Evolutionary conservation across 2,797 vertebrate species (phyloP).

Genomic region (Hyperoplus lanceolatus): DNA sequence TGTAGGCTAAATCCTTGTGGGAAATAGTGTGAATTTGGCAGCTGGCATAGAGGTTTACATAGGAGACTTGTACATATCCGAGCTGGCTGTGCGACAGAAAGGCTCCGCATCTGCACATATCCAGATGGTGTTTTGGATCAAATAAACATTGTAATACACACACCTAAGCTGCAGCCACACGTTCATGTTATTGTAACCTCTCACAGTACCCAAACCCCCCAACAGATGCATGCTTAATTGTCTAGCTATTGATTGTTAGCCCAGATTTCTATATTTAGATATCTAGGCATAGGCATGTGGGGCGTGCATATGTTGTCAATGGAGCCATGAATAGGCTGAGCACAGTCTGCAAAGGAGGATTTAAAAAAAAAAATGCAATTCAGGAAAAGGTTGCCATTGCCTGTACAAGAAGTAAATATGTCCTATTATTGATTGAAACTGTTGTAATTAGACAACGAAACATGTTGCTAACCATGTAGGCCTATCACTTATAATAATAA

Average conservation of each 20-base stretch:
- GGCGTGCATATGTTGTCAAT: conserved; percentile 68
- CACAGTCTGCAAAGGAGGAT: conserved; percentile 12
- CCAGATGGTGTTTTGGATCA: conserved; percentile 60
- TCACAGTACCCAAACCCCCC: conserved; percentile 1
- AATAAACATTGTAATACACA: conserved; percentile 52
- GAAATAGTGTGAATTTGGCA: conserved; percentile 63
- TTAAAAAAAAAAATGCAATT: conserved; percentile 8
- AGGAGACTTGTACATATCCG: conserved; percentile 30
- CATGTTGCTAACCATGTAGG: no score
- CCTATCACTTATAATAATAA: not conserved
- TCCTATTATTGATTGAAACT: not conserved
- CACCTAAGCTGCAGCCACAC: conserved; percentile 36
- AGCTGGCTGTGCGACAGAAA: conserved; percentile 31
- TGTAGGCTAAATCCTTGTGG: conserved; percentile 33
- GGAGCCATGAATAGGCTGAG: conserved; percentile 50
- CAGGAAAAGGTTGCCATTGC: conserved; percentile 1
- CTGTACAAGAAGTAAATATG: not conserved
- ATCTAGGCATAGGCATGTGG: conserved; percentile 46
- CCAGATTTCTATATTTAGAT: conserved; percentile 75
- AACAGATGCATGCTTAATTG: conserved; percentile 56
- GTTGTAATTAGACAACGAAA: conserved; percentile 4
- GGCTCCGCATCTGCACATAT: conserved; percentile 62
- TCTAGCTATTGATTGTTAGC: conserved; percentile 74
- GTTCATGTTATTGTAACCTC: conserved; percentile 39
- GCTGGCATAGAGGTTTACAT: conserved; percentile 47